Base-by-base conservation (phyloP, 2,888 invertebrate species). In the Pasiphila rectangulata region DNA sequence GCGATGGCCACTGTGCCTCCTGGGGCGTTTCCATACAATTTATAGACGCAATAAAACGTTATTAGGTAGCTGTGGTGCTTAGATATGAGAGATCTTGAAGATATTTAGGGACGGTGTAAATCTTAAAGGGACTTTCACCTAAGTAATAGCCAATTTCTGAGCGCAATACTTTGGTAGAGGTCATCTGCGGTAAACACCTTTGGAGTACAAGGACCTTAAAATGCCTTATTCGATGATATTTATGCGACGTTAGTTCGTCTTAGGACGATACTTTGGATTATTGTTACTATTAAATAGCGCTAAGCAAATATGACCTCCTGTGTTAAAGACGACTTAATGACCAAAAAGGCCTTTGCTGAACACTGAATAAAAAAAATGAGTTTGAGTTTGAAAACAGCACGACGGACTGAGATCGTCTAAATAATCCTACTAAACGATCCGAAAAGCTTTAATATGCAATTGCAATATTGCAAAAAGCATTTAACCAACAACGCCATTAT, bases 1-100 rank as follows among this genome's bases (percentile, higher is more conserved):
- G 70, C 84, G 83, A 83, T 83, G 81, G 84, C 80, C 83, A 75
- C 72, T 79, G 69, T 76, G 78, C 80, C 81, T 83, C 84, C 79
- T 70, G 85, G 85, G 82, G 83, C 80, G 80, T 77, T 56, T 81
- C 81, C 67, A 67, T 73, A 72, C 75, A 76, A 84, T 86, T 87
- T 87, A 87, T 85, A 69, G 82, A 67, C 69, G 80, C 69, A 81
- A 86, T 87, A 86, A 86, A 85, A 76, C 65, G 64, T 74, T 71
- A 76, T 77, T 78, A 73, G 75, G 73, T 75, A 69, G 75, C 70
- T 64, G 62, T 50, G 50, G 40, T 50, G 47, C 48, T 48, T 46
- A 49, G 51, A 56, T 56, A 57, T 54, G 47, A 48, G 34, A 43
- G 43, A 48, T 49, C 53, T 43, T 58, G 52, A 59, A 54, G 62